Conservation (phyloP, 2,797 vertebrate species). For the Crypturellus tataupa region DNA sequence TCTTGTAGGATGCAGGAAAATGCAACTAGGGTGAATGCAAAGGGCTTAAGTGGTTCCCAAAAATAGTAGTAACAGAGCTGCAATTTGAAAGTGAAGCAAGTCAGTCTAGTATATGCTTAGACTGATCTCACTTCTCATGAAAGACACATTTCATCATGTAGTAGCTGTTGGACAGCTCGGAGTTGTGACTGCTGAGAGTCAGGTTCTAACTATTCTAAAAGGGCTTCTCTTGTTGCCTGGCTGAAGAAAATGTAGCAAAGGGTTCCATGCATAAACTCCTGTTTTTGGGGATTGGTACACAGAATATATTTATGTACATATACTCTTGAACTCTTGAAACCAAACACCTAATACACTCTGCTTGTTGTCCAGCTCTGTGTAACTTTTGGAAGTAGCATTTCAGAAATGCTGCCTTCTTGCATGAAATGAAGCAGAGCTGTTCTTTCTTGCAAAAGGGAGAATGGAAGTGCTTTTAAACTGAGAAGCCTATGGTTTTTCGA, state of each 20-base stretch:
- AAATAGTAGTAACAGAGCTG: not conserved
- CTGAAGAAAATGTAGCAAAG: not conserved
- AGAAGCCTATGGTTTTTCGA: constrained; percentile 54
- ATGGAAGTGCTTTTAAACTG: constrained; percentile 57
- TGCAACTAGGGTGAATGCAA: not conserved
- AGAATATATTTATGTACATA: constrained; percentile 18
- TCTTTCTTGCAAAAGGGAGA: constrained; percentile 36
- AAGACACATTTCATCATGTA: not conserved
- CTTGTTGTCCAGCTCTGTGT: constrained; percentile 11
- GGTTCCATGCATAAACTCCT: not conserved
- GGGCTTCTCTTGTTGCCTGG: not conserved
- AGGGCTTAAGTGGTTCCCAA: not conserved
- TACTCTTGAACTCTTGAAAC: constrained; percentile 23
- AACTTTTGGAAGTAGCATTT: constrained; percentile 26
- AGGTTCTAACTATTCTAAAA: not conserved
- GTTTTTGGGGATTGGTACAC: not conserved
- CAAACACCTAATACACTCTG: constrained; percentile 47
- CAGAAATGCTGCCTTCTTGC: not conserved
- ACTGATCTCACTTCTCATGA: not conserved
- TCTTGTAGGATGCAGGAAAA: not conserved
- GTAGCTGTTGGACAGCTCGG: not conserved
- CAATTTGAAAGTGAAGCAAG: not conserved
- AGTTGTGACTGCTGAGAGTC: not conserved
- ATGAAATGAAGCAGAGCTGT: not conserved
- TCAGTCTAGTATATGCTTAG: not conserved